Base-by-base conservation (phyloP, 1,140 invertebrate genomes). In the Listronotus bonariensis region DNA sequence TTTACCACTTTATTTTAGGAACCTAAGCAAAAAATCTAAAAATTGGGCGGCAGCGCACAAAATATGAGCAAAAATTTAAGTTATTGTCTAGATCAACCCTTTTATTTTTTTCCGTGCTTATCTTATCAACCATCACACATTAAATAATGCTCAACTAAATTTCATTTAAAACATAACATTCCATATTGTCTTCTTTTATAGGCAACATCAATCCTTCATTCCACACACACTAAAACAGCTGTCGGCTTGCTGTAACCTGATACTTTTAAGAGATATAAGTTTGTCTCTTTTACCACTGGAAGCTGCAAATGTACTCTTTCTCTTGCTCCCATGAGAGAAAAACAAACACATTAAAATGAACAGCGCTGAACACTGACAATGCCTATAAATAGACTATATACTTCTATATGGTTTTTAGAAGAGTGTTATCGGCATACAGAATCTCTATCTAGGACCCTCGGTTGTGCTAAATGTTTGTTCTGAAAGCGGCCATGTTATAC, bases 281-380 rank as follows among this genome's bases (percentile, higher is more conserved):
- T 74, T 66, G 59, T 54, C 48, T 74, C 69, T 26, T 49, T 68
- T 36, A 40, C 42, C 52, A 31, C 43, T 38, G 5, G 14, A 45
- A 41, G 38, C 17, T 58, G n/a, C 41, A 43, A 12, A 51, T 48
- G 38, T 17, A 20, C 63, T 31, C 11, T 68, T 54, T 63, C 62
- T 42, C 40, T 72, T 52, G 32, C 68, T 72, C 72, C 69, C 68
- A 72, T 58, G 65, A 53, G 72, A 74, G 74, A 74, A 75, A 75
- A 75, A 77, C 74, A 77, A 77, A 77, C 73, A 77, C 74, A 75
- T 77, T 77, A 77, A 77, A 77, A 77, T 77, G 75, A 75, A 75
- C 75, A 76, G 70, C 72, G 65, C 69, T 72, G 73, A 71, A 74
- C 72, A 74, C 74, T 76, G 75, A 75, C 75, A 77, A 77, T 75